phyloP scores from a whole-genome alignment of 2,113 vertebrate genomes.

The Tachysurus vachellii region DNA sequence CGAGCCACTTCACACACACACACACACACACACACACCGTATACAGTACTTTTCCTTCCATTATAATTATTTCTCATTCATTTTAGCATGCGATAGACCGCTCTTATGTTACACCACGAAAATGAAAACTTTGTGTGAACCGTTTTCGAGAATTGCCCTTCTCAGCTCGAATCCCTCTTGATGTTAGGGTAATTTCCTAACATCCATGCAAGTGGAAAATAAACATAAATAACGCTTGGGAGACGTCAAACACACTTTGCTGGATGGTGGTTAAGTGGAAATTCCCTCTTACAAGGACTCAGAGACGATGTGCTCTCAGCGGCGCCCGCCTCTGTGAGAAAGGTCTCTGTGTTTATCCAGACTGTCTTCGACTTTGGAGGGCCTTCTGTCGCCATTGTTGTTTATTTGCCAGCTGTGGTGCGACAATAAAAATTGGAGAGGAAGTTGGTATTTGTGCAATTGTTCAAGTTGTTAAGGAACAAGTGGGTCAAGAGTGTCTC shows the following conservation, averaged over 20 bases:
- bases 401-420: conserved; percentile 69
- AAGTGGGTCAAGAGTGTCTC: conserved; percentile 67
- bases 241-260: conserved; percentile 47
- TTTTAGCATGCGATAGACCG: background rate
- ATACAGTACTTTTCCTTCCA: background rate
- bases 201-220: conserved; percentile 28
- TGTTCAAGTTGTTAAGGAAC: conserved; percentile 72
- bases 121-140: background rate
- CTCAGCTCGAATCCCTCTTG: conserved; percentile 9
- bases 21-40: conserved; percentile 18
- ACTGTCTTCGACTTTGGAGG: conserved; percentile 8
- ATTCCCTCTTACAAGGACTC: conserved; percentile 8
- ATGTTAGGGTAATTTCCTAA: conserved; percentile 13
- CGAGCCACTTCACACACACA: conserved; percentile 27
- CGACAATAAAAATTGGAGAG: conserved; percentile 77
- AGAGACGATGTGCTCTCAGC: background rate
- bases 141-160: conserved; percentile 7
- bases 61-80: conserved; percentile 19
- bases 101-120: background rate
- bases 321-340: conserved; percentile 34
- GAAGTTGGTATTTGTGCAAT: conserved; percentile 71
- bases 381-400: conserved; percentile 40
- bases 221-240: conserved; percentile 35
- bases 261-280: conserved; percentile 28
- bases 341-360: conserved; percentile 38